Percentiles rank a stretch among this genome's conserved stretches.
Evolutionary conservation across 2,113 vertebrate genomes (phyloP).

Genomic region (Anser brachyrhynchus): DNA sequence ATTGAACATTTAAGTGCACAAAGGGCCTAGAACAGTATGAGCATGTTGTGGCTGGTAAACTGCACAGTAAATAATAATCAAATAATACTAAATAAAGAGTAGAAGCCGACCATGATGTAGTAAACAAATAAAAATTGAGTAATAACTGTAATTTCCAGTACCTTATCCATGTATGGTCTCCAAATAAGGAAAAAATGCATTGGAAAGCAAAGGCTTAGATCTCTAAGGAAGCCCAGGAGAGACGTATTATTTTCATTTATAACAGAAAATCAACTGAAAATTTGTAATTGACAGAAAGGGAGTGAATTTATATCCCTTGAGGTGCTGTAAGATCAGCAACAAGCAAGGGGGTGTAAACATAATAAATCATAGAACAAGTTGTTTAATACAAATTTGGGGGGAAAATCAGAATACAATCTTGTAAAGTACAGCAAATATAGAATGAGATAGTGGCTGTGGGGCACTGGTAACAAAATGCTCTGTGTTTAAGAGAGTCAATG

Average conservation of each 20-base stretch:
- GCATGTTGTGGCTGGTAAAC: background rate
- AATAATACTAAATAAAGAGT: conserved; percentile 42
- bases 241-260: conserved; percentile 42
- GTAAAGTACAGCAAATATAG: conserved; percentile 22
- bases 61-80: conserved; percentile 45
- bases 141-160: conserved; percentile 60
- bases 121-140: conserved; percentile 67
- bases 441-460: background rate
- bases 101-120: background rate
- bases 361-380: conserved; percentile 40
- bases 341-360: conserved; percentile 34
- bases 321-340: conserved; percentile 34
- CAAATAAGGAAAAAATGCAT: conserved; percentile 18
- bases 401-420: conserved; percentile 7
- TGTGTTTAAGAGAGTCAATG: background rate
- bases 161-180: background rate
- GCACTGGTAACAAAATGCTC: background rate
- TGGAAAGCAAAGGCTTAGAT: conserved; percentile 22
- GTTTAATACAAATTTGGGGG: background rate
- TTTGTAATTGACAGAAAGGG: conserved; percentile 40
- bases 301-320: conserved; percentile 55
- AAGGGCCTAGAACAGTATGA: background rate
- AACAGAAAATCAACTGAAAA: conserved; percentile 50
- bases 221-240: conserved; percentile 14
- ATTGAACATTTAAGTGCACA: background rate